Evolutionary conservation across 2,113 vertebrate genomes (phyloP), one percentile per base, ranked within the genome.

Genomic region (Scomber japonicus): DNA sequence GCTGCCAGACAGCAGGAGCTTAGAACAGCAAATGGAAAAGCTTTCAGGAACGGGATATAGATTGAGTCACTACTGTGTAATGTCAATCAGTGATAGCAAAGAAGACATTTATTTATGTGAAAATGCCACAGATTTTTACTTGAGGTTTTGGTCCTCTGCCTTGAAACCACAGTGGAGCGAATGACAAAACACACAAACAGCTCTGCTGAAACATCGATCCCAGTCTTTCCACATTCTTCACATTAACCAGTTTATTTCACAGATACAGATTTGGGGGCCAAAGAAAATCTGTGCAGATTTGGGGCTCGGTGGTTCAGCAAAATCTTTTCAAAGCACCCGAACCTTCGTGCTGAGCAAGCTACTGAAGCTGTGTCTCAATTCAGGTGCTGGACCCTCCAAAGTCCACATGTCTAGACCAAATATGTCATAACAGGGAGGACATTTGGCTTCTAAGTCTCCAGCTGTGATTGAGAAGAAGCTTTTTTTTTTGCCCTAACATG

Each of bases 111-210:
- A 78, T 88, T 90, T 71, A 89, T 78, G 67, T 80, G 70, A 90
- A 80, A 86, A 87, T 89, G 84, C 86, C 75, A 74, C 82, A 44
- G 66, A 87, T 90, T 90, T 67, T 82, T 87, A n/a, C 80, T 85
- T 80, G 82, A 73, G 80, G 86, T 84, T 40, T 84, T 84, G 80
- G 69, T 67, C 19, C 66, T 40, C 51, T 75, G 78, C 80, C 68
- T 82, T 60, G 12, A 83, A 82, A 82, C 84, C 64, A n/a, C 82
- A 82, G 53, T 4, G 79, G 63, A 86, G 60, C 48, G 51, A 85
- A 78, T 88, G 77, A 83, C 67, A 75, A 64, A 79, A 54, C 75
- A 71, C 66, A 49, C 69, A 80, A 80, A 74, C 83, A 75, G 69
- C 59, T 56, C 70, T 11, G 61, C 65, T 73, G 44, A 51, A 65